Evolutionary conservation across 2,888 invertebrate genomes (phyloP).

Genomic region (Pachymerium ferrugineum): DNA sequence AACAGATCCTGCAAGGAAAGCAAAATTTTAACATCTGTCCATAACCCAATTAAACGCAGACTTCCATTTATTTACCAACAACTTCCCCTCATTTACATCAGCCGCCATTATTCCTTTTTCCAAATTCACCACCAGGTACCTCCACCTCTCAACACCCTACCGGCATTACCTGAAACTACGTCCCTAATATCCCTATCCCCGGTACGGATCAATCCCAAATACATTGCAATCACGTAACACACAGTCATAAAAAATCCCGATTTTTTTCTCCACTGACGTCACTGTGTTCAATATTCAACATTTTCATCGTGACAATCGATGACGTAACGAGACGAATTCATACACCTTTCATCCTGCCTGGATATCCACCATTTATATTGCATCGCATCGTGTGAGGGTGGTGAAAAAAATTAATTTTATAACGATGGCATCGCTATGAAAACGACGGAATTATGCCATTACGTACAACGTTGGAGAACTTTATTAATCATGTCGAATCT

Average conservation of each 20-base stretch:
- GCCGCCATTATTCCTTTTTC: neutral
- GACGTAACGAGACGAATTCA: neutral
- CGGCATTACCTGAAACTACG: no score
- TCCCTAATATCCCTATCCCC: no score
- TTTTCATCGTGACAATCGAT: neutral
- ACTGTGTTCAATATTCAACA: neutral
- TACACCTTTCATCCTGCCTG: neutral
- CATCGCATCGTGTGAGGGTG: neutral
- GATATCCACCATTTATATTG: constrained; percentile 14
- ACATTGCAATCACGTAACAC: no score
- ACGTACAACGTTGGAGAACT: constrained; percentile 50
- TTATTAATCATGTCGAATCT: constrained; percentile 51
- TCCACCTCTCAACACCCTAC: no score
- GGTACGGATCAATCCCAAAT: no score
- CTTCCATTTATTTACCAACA: neutral
- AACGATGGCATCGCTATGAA: no score
- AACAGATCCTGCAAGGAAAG: neutral
- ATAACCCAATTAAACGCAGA: neutral
- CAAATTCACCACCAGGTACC: no score
- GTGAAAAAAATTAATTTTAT: neutral
- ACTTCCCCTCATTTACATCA: neutral
- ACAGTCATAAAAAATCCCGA: no score
- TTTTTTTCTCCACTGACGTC: no score
- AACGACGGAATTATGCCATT: constrained; percentile 43
- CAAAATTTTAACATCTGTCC: neutral